Percentiles rank a stretch among this genome's conserved stretches.
These are phyloP conservation scores for Meiosimyza platycephala DNA, from an alignment of 2,888 invertebrate genomes.

Conservation along the genomic window DNA sequence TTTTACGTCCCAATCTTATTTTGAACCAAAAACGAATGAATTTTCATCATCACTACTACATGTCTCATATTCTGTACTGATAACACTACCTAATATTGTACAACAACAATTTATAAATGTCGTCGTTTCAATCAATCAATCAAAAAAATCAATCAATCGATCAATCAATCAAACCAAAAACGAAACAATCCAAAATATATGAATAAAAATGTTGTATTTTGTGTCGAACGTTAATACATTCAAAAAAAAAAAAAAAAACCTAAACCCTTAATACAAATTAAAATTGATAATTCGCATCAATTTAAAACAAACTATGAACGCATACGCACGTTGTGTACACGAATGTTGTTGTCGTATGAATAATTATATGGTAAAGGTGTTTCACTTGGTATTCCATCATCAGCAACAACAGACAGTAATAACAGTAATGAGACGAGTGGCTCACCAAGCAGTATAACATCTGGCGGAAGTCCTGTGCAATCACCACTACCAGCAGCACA, in stretches of 20 bases:
- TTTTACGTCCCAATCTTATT: conserved; percentile 11
- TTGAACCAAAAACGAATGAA: conserved; percentile 25
- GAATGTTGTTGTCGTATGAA: conserved; percentile 37
- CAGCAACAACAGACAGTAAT: conserved; percentile 86
- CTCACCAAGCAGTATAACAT: conserved; percentile 86
- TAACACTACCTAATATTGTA: conserved; percentile 18
- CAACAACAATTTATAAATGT: conserved; percentile 18
- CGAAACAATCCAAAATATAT: conserved; percentile 43
- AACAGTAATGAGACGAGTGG: conserved; percentile 84
- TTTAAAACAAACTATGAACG: conserved; percentile 36
- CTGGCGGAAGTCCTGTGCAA: conserved; percentile 83
- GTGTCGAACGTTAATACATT: conserved; percentile 37
- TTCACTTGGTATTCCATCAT: conserved; percentile 60
- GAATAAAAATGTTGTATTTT: conserved; percentile 41
- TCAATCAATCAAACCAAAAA: conserved; percentile 30
- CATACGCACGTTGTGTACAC: conserved; percentile 31
- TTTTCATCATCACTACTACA: conserved; percentile 29
- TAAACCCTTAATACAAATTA: not conserved
- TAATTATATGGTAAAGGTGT: conserved; percentile 53
- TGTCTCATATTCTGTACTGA: conserved; percentile 13
- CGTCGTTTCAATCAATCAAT: conserved; percentile 22
- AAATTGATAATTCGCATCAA: conserved; percentile 6
- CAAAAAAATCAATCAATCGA: conserved; percentile 11
- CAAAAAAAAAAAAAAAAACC: conserved; percentile 32
- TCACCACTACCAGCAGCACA: conserved; percentile 72